phyloP scores from a whole-genome alignment of 1,140 invertebrate species.

The Kradibia gibbosae region DNA sequence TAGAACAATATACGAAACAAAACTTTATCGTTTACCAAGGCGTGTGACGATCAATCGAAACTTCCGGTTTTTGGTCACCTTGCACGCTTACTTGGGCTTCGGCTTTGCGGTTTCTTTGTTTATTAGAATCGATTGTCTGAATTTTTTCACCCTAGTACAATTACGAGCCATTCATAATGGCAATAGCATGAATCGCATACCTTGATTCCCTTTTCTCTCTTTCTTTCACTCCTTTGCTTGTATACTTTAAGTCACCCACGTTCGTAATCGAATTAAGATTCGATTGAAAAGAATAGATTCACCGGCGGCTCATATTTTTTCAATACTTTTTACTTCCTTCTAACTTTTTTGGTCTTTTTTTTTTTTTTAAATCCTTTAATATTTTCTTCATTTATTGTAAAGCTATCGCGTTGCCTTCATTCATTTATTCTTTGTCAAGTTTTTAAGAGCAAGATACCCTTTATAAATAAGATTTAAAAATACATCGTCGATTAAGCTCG shows the following conservation, averaged over 20 bases:
- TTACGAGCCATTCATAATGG: conserved; percentile 31
- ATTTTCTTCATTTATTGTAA: neutral
- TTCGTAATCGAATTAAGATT: conserved; percentile 49
- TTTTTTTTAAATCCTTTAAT: neutral
- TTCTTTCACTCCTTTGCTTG: neutral
- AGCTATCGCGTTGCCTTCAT: conserved; percentile 1
- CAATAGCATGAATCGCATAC: neutral
- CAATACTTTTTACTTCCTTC: neutral
- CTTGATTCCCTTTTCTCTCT: neutral
- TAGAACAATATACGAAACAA: neutral
- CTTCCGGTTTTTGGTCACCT: conserved; percentile 52
- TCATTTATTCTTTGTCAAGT: conserved; percentile 6
- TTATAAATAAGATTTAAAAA: conserved; percentile 40
- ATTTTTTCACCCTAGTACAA: conserved; percentile 51
- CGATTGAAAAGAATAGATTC: conserved; percentile 26
- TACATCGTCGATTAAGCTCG: neutral
- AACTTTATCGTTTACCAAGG: conserved; percentile 9
- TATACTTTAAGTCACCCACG: neutral
- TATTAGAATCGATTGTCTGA: conserved; percentile 42
- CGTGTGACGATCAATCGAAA: conserved; percentile 52
- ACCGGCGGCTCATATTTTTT: neutral
- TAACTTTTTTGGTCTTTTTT: neutral
- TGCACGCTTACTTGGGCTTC: neutral
- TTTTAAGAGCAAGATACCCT: neutral
- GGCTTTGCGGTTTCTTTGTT: conserved; percentile 33